These are phyloP conservation scores for Clarias platycephalus DNA, from an alignment of 2,797 vertebrate species.

Conservation along the genomic window DNA sequence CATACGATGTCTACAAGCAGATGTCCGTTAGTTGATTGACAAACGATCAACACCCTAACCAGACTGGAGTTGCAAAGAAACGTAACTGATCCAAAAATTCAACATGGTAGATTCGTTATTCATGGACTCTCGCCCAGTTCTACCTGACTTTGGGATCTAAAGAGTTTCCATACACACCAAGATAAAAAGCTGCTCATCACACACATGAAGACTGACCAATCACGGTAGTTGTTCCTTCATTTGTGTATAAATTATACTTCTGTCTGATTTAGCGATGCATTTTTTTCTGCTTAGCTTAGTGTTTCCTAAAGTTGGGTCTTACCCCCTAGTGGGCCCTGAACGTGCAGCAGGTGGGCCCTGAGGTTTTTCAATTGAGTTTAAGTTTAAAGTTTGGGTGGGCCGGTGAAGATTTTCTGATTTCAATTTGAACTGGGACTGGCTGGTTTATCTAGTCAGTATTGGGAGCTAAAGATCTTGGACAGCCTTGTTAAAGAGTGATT, in stretches of 20 bases:
- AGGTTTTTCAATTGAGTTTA: too few species aligned
- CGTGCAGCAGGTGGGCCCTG: too few species aligned
- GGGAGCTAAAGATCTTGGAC: background rate
- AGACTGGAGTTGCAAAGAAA: background rate
- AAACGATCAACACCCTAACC: background rate
- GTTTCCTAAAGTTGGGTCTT: too few species aligned
- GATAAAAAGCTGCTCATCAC: background rate
- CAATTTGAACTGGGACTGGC: too few species aligned
- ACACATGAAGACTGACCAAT: background rate
- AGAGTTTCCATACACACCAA: background rate
- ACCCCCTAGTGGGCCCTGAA: too few species aligned
- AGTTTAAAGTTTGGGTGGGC: too few species aligned
- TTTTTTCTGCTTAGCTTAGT: too few species aligned
- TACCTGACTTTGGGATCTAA: background rate
- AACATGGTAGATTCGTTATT: background rate
- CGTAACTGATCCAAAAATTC: background rate
- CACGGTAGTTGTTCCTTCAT: background rate
- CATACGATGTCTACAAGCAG: background rate
- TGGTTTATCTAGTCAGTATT: background rate
- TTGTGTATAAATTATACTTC: background rate
- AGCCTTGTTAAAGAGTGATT: background rate
- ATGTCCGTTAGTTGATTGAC: background rate
- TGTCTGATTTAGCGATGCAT: background rate
- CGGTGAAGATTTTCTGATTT: too few species aligned
- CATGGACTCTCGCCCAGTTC: background rate